A percentile compares a stretch with the other conserved stretches of the same genome.
phyloP scores from a whole-genome alignment of 2,797 vertebrate species.

The Chlorospingus semifuscus region DNA sequence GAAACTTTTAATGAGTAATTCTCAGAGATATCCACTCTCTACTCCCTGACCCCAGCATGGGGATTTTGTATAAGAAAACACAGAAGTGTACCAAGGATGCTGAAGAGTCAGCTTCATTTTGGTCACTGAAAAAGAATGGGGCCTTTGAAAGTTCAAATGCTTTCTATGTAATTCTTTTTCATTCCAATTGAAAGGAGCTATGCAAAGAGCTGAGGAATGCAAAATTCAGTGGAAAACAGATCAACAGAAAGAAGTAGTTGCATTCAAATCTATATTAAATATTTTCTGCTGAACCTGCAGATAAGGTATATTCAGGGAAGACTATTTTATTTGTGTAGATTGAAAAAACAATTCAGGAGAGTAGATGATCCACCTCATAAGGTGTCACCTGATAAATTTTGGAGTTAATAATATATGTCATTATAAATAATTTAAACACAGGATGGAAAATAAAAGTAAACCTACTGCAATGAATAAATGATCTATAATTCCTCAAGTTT shows the following conservation, averaged over 20 bases:
- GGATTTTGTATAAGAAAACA: neutral
- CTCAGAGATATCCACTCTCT: neutral
- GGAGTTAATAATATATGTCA: neutral
- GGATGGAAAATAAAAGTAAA: neutral
- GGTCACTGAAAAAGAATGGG: neutral
- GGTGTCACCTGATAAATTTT: neutral
- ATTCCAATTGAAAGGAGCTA: neutral
- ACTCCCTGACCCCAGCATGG: neutral
- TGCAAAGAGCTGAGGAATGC: neutral
- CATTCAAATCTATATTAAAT: neutral
- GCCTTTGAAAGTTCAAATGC: neutral
- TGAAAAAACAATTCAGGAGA: neutral
- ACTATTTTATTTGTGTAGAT: neutral
- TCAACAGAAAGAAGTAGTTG: neutral
- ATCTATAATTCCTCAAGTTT: neutral
- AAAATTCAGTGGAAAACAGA: neutral
- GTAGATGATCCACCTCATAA: neutral
- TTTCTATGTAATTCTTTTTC: neutral
- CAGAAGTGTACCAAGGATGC: neutral
- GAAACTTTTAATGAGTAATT: neutral
- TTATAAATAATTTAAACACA: slow-evolving; percentile 7
- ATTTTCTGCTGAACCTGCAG: neutral
- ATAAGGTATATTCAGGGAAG: neutral
- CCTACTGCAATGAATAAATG: neutral
- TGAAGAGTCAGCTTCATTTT: neutral